Base-by-base conservation (phyloP, 2,113 vertebrate genomes). In the Colinus virginianus region DNA sequence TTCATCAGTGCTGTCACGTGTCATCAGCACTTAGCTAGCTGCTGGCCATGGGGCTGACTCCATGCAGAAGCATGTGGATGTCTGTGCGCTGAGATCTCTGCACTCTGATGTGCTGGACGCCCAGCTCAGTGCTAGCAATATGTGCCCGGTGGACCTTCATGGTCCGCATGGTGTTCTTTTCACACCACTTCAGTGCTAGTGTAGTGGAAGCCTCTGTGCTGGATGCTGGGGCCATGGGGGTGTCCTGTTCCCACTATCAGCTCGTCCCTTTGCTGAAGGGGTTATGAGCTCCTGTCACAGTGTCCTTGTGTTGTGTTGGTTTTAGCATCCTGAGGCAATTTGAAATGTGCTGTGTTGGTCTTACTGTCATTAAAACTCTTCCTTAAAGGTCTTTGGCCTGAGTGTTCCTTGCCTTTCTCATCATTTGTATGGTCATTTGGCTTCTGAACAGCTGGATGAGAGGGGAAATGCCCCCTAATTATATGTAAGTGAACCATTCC, bases 191-290 rank as follows among this genome's bases (percentile, higher is more conserved):
- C 45, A 28, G 4, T 49, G 7, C 2, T 11, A 36, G 13, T 77
- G 45, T 66, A 48, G 28, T 30, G 70, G 53, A 36, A 84, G 13
- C 22, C 30, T 81, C 51, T 55, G 32, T 22, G 18, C 6, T 51
- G 43, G 40, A 22, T 76, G 9, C 43, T n/a, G n/a, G n/a, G 32
- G 48, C 40, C 30, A 14, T 0, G 1, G 40, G 40, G 13, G 16
- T 48, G 43, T 64, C 0, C 0, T 16, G n/a, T 12, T 90, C 19
- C 49, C 2, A 4, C 69, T 38, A 34, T 11, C 20, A 78, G 53
- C 40, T 87, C 0, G 0, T 81, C 30, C 45, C 42, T 1, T 58
- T 16, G 1, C 67, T 62, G 49, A 20, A 84, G 55, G 72, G 11
- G 43, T 36, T 36, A 61, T 1, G 2, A 79, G 17, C 13, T 4